phyloP scores from a whole-genome alignment of 2,888 invertebrate genomes.

The Zygogramma bicolorata region DNA sequence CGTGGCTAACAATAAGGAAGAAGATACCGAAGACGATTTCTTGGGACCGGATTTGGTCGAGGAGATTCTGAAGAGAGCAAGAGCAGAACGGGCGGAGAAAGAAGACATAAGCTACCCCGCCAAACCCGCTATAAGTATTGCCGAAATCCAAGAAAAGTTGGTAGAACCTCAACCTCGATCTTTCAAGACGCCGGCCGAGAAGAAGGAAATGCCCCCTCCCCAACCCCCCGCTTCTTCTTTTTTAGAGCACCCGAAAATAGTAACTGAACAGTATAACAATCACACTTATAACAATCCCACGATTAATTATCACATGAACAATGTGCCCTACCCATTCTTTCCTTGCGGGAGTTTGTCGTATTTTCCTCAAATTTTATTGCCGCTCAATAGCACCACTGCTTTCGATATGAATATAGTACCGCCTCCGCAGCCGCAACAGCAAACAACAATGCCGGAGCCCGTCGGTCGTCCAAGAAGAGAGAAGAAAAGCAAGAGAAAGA shows the following conservation, averaged over 20 bases:
- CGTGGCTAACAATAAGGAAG: constrained; percentile 37
- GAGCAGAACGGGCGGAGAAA: constrained; percentile 36
- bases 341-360: constrained; percentile 38
- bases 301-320: constrained; percentile 60
- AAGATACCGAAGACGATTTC: constrained; percentile 34
- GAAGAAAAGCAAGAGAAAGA: constrained; percentile 31
- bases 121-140: constrained; percentile 63
- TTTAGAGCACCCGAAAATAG: constrained; percentile 40
- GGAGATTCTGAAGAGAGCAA: constrained; percentile 41
- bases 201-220: constrained; percentile 61
- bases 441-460: constrained; percentile 15
- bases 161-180: constrained; percentile 43
- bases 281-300: constrained; percentile 61
- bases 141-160: constrained; percentile 58
- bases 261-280: constrained; percentile 59
- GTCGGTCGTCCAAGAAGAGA: constrained; percentile 29
- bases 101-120: constrained; percentile 63
- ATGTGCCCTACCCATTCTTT: constrained; percentile 42
- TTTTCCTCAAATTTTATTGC: constrained; percentile 40
- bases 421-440: constrained; percentile 17
- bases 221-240: background rate
- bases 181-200: constrained; percentile 63
- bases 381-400: constrained; percentile 35
- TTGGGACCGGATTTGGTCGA: constrained; percentile 40
- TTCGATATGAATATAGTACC: constrained; percentile 41